phyloP scores from a whole-genome alignment of 2,888 invertebrate genomes.

The Eupelmus urozonus region DNA sequence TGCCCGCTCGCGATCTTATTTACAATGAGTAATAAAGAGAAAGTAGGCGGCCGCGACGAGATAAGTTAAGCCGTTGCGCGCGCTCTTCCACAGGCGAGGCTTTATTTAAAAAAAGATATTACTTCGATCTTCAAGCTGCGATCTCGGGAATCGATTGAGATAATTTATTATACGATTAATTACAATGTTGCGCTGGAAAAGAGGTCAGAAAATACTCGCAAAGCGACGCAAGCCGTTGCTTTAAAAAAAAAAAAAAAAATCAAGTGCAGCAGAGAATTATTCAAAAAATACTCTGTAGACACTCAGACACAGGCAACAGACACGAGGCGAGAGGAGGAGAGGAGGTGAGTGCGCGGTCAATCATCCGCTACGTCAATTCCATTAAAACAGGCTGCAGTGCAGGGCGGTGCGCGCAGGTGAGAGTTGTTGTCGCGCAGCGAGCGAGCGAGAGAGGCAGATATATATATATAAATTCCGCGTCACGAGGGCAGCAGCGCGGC shows the following conservation, averaged over 20 bases:
- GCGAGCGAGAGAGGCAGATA: no score
- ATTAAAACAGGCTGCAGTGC: slow-evolving; percentile 26
- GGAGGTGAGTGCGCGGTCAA: slow-evolving; percentile 50
- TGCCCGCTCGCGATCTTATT: no score
- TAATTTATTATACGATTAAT: no score
- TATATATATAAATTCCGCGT: slow-evolving; percentile 34
- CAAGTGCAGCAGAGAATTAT: neutral
- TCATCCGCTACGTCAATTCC: slow-evolving; percentile 53
- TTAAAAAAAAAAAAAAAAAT: neutral
- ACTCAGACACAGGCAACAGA: neutral
- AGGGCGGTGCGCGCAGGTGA: neutral
- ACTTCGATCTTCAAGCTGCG: no score
- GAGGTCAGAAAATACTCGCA: no score
- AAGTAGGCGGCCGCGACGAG: slow-evolving; percentile 1
- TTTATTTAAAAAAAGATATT: neutral
- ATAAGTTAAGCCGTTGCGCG: neutral
- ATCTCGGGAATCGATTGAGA: no score
- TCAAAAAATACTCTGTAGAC: neutral
- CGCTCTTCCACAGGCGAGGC: neutral
- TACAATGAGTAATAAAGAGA: slow-evolving; percentile 19
- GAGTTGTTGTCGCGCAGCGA: neutral
- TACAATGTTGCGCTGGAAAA: no score
- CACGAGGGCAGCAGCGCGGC: neutral
- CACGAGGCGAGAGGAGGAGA: slow-evolving; percentile 18
- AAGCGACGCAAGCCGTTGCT: no score